Evolutionary conservation across 2,113 vertebrate species (phyloP), one percentile per base, ranked within the genome.

Genomic region (Pristiophorus japonicus): DNA sequence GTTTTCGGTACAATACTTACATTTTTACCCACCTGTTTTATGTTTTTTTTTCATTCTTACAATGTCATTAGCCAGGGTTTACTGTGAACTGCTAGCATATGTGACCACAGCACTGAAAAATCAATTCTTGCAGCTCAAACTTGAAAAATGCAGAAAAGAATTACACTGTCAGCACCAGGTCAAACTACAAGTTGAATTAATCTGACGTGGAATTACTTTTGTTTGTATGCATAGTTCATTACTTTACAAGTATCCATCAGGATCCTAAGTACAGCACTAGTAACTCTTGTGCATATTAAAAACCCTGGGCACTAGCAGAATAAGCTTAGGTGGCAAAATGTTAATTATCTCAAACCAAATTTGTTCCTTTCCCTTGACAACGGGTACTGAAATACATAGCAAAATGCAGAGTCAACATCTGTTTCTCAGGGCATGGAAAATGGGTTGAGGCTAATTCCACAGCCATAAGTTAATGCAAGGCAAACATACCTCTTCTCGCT

Each of bases 261-360:
- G 42, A 65, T 22, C 66, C 65, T 30, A 94, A 47, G 65, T 94
- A 94, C 66, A 73, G 93, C 42, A 70, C 24, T 6, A 51, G 65
- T 47, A 73, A 70, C 93, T 94, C 93, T 70, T 94, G 45, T 70
- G 93, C 66, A 94, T 94, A 70, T 94, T 70, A 95, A 96, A 93
- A 96, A 96, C 73, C 95, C 95, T 88, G 47, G 95, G 93, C 93
- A n/a, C 51, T 47, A 95, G 63, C 94, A 96, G 55, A 67, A 93
- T 62, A 62, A 78, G 88, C 70, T 62, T 95, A 73, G 90, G 81
- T 47, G 94, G 93, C 94, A 78, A 95, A 63, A 96, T 85, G 95
- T 96, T 95, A 95, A 95, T 96, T 96, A 93, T 95, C 93, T 95
- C 93, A 70, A 93, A 95, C 95, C 81, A 96, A 95, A 95, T 96